phyloP scores from a whole-genome alignment of 1,140 invertebrate genomes.

The Hypothenemus hampei region DNA sequence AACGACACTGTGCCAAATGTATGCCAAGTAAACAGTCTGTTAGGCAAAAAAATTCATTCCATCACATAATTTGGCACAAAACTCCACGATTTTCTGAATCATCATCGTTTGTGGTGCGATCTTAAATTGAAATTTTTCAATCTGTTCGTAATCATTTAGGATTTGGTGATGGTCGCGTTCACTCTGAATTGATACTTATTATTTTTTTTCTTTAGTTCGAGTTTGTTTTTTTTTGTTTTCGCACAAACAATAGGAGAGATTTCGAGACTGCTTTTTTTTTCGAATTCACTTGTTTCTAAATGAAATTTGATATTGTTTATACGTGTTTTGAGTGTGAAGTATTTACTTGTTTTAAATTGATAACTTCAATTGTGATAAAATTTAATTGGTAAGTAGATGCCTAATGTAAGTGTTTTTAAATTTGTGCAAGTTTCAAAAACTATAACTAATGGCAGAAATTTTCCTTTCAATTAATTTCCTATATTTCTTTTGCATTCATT shows the following conservation, averaged over 20 bases:
- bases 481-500: no score
- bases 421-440: no score
- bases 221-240: constrained; percentile 7
- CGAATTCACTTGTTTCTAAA: no score
- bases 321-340: no score
- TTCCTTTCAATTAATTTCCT: no score
- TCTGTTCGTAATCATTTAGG: constrained; percentile 4
- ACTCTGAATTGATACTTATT: no score
- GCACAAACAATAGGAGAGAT: constrained; percentile 9
- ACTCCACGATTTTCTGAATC: constrained; percentile 4
- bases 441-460: no score
- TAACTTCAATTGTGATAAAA: background rate
- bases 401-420: no score
- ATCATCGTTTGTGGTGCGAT: constrained; percentile 14
- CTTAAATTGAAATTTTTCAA: constrained; percentile 16
- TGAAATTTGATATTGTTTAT: no score
- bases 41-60: constrained; percentile 26
- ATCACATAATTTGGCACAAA: constrained; percentile 26
- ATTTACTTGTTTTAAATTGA: background rate
- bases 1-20: constrained; percentile 15
- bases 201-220: constrained; percentile 13
- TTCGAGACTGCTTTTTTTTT: no score
- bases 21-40: constrained; percentile 18
- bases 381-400: no score
- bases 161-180: constrained; percentile 9